A percentile compares a stretch with the other conserved stretches of the same genome.
phyloP scores from a whole-genome alignment of 2,113 vertebrate species.

The Gallinago paraguaiae region DNA sequence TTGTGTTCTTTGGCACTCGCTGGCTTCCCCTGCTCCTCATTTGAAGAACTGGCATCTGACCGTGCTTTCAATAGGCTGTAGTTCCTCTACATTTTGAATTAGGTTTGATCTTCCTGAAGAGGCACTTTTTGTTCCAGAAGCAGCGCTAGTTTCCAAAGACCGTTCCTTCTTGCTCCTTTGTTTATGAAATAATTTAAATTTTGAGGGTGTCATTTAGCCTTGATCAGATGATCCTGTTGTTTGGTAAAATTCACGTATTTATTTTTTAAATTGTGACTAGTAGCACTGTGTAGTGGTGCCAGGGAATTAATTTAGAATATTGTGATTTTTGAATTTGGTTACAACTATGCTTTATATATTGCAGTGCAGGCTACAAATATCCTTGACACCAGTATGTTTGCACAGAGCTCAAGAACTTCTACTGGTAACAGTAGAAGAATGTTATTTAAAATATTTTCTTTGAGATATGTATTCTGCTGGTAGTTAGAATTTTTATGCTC shows the following conservation, averaged over 20 bases:
- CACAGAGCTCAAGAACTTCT: neutral
- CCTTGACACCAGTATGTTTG: neutral
- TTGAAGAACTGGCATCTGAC: neutral
- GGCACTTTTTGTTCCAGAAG: neutral
- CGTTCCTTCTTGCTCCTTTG: neutral
- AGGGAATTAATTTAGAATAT: neutral
- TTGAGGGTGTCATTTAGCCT: neutral
- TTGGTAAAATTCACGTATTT: neutral
- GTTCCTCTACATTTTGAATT: neutral
- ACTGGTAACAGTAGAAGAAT: neutral
- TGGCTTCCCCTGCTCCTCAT: neutral
- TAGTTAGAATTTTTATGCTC: neutral
- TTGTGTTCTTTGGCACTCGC: neutral
- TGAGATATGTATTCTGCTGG: neutral
- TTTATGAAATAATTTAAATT: neutral
- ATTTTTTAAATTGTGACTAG: neutral
- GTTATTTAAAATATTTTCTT: neutral
- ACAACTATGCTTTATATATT: neutral
- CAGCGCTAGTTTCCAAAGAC: neutral
- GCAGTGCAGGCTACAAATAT: neutral
- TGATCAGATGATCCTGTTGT: neutral
- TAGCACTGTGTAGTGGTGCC: neutral
- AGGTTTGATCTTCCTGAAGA: neutral
- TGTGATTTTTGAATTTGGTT: neutral
- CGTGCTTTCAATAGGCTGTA: neutral